Evolutionary conservation across 2,888 invertebrate species (phyloP), one percentile per base, ranked within the genome.

Genomic region (Myopa tessellatipennis): DNA sequence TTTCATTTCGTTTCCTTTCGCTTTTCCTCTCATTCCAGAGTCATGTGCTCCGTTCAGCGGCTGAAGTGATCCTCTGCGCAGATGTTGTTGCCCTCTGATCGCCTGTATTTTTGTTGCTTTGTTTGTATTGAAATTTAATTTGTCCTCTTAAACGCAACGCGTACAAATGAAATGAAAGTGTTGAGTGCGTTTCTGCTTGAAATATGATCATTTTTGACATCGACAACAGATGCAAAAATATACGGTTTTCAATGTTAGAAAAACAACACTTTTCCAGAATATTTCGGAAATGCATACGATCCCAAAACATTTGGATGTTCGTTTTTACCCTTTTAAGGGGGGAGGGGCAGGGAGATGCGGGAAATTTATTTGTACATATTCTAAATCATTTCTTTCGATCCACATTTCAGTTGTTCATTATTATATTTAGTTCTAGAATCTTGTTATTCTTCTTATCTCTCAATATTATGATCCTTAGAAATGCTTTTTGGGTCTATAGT

Each of bases 81-180:
- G 34, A 16, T 55, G 55, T 55, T 12, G 55, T n/a, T 12, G 50
- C 50, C 6, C 6, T 50, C 50, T 12, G 50, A 50, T 6, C 50
- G 50, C 50, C n/a, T n/a, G n/a, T n/a, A n/a, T n/a, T n/a, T n/a
- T 55, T 12, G 55, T n/a, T n/a, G 36, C 4, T 69, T 69, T 69
- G 26, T 69, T 52, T 69, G 26, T 12, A 14, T 55, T 12, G 70
- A 52, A 55, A 55, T 70, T 70, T 36, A 70, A 70, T 70, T 65
- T 70, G 16, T 55, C 12, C 55, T 26, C n/a, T 70, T 34, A 34
- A 65, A 16, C 65, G 16, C 34, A 63, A n/a, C 61, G n/a, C 26
- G 18, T n/a, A 61, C 61, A 26, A 3, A 34, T n/a, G 26, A 38
- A 65, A 38, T 38, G 65, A 65, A 65, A 65, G 65, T 65, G 38